Base-by-base conservation (phyloP, 1,140 invertebrate genomes). In the Ptiloglossa arizonensis region DNA sequence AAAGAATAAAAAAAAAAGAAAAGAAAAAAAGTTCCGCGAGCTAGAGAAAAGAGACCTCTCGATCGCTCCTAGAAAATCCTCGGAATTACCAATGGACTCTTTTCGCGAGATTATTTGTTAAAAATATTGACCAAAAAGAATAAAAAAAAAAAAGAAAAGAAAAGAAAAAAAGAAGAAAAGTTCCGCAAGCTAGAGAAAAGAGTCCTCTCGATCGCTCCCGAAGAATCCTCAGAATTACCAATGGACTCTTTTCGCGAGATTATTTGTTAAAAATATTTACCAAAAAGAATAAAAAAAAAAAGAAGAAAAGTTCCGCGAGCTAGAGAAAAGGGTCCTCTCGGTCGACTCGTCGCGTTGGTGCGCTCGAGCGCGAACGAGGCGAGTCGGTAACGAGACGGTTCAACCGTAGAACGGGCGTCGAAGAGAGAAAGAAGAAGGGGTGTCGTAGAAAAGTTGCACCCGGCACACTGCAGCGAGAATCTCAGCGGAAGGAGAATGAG, bases 401-500 rank as follows among this genome's bases (percentile, higher is more conserved):
- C 4, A 22, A 15, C 54, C 54, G 54, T 2, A 22, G 17, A 2
- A n/a, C 11, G 9, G 60, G 1, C 35, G 32, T 32, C 19, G 19
- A 48, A 66, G 71, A 46, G 71, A 78, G 50, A 81, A 59, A 77
- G 68, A 59, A 77, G 68, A 76, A 41, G 73, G 75, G 60, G 63
- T 66, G 77, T 66, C 78, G 86, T 87, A 88, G 88, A 89, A 89
- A 89, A 91, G 89, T 93, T 93, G 92, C 92, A 93, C 92, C 92
- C 92, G 92, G 92, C 92, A 93, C 91, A 88, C 89, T 91, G 87
- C 85, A 89, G 84, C 86, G 80, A 82, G 74, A 70, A 80, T 76
- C 74, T 69, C 74, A 83, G 90, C 91, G 93, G 90, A 92, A 92
- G 90, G 87, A 88, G 87, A 90, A 90, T 85, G 87, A 71, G 50